These are phyloP conservation scores for Zaprionus camerounensis DNA, from an alignment of 1,140 invertebrate species.

Conservation along the genomic window DNA sequence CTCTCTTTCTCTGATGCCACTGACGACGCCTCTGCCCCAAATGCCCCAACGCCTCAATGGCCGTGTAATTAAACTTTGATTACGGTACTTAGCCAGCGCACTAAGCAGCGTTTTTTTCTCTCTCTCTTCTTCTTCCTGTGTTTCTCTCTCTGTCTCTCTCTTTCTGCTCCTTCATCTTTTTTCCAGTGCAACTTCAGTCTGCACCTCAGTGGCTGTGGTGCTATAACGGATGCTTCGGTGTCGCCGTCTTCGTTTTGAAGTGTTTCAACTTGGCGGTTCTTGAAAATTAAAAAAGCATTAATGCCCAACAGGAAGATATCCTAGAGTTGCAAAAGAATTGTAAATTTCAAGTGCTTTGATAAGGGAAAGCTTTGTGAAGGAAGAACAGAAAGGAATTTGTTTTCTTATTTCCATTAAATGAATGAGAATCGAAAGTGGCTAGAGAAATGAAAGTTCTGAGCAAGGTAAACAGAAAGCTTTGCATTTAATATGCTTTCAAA, in stretches of 20 bases:
- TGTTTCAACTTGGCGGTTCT: conserved; percentile 33
- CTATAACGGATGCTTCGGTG: conserved; percentile 19
- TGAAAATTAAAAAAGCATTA: conserved; percentile 9
- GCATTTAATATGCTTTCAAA: neutral
- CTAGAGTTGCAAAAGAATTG: conserved; percentile 11
- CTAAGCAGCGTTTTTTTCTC: conserved; percentile 58
- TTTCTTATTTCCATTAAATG: too few relatives aligned
- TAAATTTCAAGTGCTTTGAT: neutral
- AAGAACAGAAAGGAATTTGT: neutral
- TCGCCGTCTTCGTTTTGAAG: conserved; percentile 20
- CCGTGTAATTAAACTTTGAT: conserved; percentile 81
- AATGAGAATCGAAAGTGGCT: neutral
- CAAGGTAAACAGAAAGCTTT: too few relatives aligned
- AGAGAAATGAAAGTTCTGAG: too few relatives aligned
- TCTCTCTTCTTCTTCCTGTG: neutral
- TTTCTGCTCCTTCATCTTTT: neutral
- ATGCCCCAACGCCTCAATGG: conserved; percentile 64
- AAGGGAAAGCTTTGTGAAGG: neutral
- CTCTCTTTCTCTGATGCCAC: neutral
- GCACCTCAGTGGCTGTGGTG: conserved; percentile 20
- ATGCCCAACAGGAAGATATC: conserved; percentile 8
- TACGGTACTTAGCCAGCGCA: conserved; percentile 77
- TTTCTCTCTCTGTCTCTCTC: conserved; percentile 31
- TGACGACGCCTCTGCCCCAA: conserved; percentile 15
- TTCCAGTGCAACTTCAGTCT: conserved; percentile 43